Evolutionary conservation across 2,797 vertebrate genomes (phyloP).

Genomic region (Glossophaga mutica): DNA sequence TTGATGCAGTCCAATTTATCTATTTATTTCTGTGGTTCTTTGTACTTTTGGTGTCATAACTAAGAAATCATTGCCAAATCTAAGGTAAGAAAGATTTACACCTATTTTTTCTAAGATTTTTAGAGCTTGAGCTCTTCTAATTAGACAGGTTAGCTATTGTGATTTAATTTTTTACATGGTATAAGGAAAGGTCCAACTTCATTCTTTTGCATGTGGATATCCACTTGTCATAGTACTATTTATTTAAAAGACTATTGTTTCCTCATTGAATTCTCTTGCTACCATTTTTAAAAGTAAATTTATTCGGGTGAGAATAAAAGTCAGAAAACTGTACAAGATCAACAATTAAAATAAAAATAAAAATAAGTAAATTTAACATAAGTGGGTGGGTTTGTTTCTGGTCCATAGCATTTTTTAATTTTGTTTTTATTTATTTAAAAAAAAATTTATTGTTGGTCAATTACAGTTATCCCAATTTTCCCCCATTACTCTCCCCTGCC

Average conservation of each 20-base stretch:
- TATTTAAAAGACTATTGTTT: conserved; percentile 33
- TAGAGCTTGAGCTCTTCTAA: conserved; percentile 11
- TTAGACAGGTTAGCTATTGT: conserved; percentile 29
- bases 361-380: conserved; percentile 47
- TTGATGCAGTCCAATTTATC: conserved; percentile 27
- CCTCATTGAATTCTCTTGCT: neutral
- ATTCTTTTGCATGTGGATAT: conserved; percentile 27
- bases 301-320: too few relatives aligned
- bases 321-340: too few relatives aligned
- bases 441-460: too few relatives aligned
- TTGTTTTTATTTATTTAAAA: too few relatives aligned
- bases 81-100: conserved; percentile 47
- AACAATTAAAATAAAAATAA: too few relatives aligned
- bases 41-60: conserved; percentile 33
- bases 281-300: conserved; percentile 39
- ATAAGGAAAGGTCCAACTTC: neutral
- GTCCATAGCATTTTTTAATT: neutral
- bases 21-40: neutral
- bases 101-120: neutral
- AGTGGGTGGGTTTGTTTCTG: conserved; percentile 43
- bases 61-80: conserved; percentile 33
- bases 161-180: neutral
- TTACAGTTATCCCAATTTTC: too few relatives aligned
- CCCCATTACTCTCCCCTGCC: too few relatives aligned
- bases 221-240: neutral